Conservation (phyloP, 2,113 vertebrate genomes). For the Rhodinocichla rosea region DNA sequence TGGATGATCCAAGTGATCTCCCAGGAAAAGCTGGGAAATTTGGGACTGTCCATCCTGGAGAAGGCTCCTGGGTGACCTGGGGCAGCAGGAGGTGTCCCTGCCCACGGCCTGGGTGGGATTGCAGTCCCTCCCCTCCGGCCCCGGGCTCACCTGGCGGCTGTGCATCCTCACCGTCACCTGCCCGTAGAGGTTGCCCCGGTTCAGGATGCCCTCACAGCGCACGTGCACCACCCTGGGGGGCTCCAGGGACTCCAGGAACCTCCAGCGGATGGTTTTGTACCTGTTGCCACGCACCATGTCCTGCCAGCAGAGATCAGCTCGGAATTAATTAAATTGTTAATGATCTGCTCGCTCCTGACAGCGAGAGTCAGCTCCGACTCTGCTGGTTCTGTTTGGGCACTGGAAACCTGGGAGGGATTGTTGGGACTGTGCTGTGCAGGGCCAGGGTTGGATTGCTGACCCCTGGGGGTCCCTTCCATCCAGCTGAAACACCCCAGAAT, state of each 20-base stretch:
- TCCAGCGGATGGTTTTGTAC: constrained; percentile 87
- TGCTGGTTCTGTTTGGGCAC: neutral
- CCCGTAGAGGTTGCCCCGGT: constrained; percentile 83
- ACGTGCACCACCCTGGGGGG: constrained; percentile 84
- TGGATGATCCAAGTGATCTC: no score
- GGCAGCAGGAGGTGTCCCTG: neutral
- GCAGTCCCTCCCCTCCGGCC: accelerated
- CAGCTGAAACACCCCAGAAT: neutral
- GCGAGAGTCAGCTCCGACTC: accelerated
- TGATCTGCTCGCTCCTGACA: accelerated
- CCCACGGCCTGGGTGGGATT: no score
- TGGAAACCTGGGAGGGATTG: neutral
- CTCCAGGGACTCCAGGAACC: constrained; percentile 87
- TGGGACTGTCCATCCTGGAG: no score
- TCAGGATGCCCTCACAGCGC: constrained; percentile 81
- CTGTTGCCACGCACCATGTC: constrained; percentile 92
- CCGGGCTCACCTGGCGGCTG: constrained; percentile 82
- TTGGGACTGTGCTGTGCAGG: neutral
- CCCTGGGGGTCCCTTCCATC: neutral
- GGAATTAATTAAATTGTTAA: accelerated
- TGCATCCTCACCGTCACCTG: constrained; percentile 94
- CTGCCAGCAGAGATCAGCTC: neutral
- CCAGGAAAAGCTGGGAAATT: no score
- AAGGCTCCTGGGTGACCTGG: no score
- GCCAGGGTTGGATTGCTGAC: neutral